Conservation (phyloP, 2,113 vertebrate genomes). For the Setophaga kirtlandii region DNA sequence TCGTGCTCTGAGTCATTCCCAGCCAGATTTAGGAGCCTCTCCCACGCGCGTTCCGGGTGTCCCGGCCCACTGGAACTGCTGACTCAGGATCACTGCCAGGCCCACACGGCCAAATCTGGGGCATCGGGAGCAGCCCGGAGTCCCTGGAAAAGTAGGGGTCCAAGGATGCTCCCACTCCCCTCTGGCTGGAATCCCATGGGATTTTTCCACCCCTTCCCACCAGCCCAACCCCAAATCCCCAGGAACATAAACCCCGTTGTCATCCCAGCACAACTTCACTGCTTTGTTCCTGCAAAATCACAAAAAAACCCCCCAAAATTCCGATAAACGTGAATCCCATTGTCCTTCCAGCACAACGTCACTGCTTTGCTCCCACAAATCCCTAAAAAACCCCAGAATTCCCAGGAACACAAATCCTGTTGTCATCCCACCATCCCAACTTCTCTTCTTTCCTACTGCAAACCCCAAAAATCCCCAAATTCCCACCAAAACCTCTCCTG, state of each 20-base stretch:
- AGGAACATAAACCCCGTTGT: fast-evolving
- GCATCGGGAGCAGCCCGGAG: fast-evolving
- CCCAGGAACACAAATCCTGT: neutral
- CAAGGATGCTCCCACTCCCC: fast-evolving
- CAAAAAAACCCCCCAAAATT: neutral
- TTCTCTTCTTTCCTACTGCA: too few relatives aligned
- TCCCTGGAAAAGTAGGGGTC: neutral
- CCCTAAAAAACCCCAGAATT: neutral
- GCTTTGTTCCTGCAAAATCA: neutral
- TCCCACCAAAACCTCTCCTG: neutral
- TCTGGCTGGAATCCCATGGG: fast-evolving
- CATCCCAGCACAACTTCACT: fast-evolving
- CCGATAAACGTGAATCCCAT: neutral
- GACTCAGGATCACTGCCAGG: neutral
- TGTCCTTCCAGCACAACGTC: neutral
- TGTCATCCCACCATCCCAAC: too few relatives aligned
- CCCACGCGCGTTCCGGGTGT: neutral
- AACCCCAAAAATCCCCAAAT: too few relatives aligned
- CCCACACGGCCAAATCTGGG: neutral
- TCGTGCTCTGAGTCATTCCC: neutral
- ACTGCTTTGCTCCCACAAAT: neutral
- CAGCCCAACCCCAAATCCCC: neutral
- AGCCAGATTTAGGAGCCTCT: neutral
- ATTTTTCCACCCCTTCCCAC: fast-evolving
- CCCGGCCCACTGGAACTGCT: neutral